Percentiles rank a stretch among this genome's conserved stretches.
These are phyloP conservation scores for Drosophila serrata DNA, from an alignment of 1,140 invertebrate genomes.

Conservation along the genomic window DNA sequence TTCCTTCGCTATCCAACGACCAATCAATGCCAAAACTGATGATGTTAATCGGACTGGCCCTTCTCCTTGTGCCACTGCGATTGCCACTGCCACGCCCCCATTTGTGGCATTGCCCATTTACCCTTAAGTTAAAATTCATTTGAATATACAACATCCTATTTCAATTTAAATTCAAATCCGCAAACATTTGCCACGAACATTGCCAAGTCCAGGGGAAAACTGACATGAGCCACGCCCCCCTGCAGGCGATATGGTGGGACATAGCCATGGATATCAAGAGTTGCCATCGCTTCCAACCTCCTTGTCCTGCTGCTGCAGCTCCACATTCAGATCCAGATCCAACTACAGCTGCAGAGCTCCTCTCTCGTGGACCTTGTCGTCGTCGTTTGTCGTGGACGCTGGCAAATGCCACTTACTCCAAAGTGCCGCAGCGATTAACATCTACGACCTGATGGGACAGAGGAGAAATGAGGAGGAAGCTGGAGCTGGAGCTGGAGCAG, in stretches of 20 bases:
- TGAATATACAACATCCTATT: conserved; percentile 85
- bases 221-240: conserved; percentile 75
- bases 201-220: conserved; percentile 66
- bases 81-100: conserved; percentile 37
- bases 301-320: conserved; percentile 16
- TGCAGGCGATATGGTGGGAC: conserved; percentile 40
- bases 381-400: conserved; percentile 71
- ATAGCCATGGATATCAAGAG: conserved; percentile 63
- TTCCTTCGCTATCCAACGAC: conserved; percentile 76
- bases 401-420: conserved; percentile 82
- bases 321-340: conserved; percentile 13
- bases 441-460: conserved; percentile 75
- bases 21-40: conserved; percentile 85
- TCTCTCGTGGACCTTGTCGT: conserved; percentile 47
- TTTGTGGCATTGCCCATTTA: conserved; percentile 60
- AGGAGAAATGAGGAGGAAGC: not conserved
- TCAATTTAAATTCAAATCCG: conserved; percentile 85
- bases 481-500: not conserved
- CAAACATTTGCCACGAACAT: conserved; percentile 82
- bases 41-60: conserved; percentile 81
- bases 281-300: conserved; percentile 44
- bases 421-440: conserved; percentile 83
- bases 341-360: conserved; percentile 1
- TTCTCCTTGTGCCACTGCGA: conserved; percentile 39
- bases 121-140: conserved; percentile 85